These are phyloP conservation scores for Drosophila tsacasi DNA, from an alignment of 1,140 invertebrate species.

Conservation along the genomic window DNA sequence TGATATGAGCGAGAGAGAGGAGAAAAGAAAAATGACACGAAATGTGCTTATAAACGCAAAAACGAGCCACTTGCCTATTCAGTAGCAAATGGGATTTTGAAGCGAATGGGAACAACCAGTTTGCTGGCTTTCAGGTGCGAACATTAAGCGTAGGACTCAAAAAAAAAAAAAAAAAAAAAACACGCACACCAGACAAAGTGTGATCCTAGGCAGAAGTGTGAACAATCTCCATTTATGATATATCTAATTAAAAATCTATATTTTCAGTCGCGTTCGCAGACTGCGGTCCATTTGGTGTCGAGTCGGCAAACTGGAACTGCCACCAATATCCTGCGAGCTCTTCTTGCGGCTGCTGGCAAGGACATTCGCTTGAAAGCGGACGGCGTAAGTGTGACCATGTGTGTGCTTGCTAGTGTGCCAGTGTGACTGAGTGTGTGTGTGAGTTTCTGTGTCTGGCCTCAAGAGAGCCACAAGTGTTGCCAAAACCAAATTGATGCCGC, in stretches of 20 bases:
- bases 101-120: constrained; percentile 63
- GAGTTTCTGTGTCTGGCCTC: constrained; percentile 4
- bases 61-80: constrained; percentile 56
- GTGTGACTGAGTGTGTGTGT: constrained; percentile 9
- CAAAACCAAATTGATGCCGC: constrained; percentile 40
- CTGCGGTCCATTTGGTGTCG: constrained; percentile 96
- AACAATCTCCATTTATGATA: neutral
- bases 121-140: constrained; percentile 48
- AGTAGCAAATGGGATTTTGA: constrained; percentile 77
- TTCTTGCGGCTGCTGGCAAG: constrained; percentile 93
- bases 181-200: constrained; percentile 22
- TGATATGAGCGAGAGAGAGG: constrained; percentile 61
- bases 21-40: constrained; percentile 73
- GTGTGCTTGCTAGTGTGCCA: neutral
- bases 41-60: constrained; percentile 80
- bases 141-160: constrained; percentile 20
- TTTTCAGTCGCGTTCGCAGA: constrained; percentile 89
- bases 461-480: constrained; percentile 69
- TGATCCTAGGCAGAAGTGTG: constrained; percentile 9
- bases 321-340: constrained; percentile 93
- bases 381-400: constrained; percentile 89
- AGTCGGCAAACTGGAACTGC: constrained; percentile 95
- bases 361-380: constrained; percentile 94
- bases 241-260: constrained; percentile 18
- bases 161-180: constrained; percentile 3